phyloP scores from a whole-genome alignment of 2,113 vertebrate genomes.

The Myiozetetes cayanensis region DNA sequence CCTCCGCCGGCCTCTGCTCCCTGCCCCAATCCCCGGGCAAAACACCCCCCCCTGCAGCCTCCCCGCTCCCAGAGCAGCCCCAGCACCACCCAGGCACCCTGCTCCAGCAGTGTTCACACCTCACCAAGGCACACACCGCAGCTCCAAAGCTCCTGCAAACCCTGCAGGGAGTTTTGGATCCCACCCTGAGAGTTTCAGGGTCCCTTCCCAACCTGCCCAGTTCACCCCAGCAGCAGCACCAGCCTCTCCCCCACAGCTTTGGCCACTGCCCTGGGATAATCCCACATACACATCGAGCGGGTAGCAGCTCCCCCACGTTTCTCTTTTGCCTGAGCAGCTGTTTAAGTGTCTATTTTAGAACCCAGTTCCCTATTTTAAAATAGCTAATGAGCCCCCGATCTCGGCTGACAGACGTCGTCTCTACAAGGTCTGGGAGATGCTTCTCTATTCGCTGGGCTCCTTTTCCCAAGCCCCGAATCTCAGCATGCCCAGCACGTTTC shows the following conservation, averaged over 20 bases:
- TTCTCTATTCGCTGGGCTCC: not conserved
- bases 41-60: not conserved
- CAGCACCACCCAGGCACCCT: accelerated
- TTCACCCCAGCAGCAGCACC: not conserved
- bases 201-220: not conserved
- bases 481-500: not conserved
- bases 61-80: not conserved
- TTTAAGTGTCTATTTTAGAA: slow-evolving; percentile 33
- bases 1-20: not conserved
- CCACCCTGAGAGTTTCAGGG: not conserved
- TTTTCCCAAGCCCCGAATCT: not conserved
- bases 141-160: not conserved
- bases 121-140: accelerated
- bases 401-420: not conserved
- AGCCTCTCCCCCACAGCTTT: not conserved
- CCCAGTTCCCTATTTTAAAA: slow-evolving; percentile 53
- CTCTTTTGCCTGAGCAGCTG: slow-evolving; percentile 19
- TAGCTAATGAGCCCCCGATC: not conserved
- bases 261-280: not conserved
- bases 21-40: not conserved
- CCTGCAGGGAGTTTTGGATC: not conserved
- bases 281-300: accelerated
- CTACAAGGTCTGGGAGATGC: not conserved
- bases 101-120: accelerated
- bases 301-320: not conserved